These are phyloP conservation scores for Trisateles emortualis DNA, from an alignment of 2,888 invertebrate genomes.

Conservation along the genomic window DNA sequence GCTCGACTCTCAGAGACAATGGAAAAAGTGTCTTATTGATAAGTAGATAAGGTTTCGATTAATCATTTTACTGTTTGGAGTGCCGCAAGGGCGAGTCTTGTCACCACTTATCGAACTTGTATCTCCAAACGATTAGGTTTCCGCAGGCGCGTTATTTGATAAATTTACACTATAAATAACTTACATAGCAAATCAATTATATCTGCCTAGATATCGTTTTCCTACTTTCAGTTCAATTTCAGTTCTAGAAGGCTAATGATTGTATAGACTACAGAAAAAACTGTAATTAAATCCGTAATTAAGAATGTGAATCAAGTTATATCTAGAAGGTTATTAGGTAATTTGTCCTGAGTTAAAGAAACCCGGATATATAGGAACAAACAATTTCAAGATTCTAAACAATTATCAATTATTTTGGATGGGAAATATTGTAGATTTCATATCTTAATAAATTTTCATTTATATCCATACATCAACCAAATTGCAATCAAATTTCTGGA, in stretches of 20 bases:
- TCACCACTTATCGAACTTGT: conserved; percentile 29
- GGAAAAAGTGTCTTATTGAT: conserved; percentile 37
- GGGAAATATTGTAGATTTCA: no score
- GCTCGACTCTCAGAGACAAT: conserved; percentile 20
- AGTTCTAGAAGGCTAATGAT: neutral
- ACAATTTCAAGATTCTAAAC: no score
- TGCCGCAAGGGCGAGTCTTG: conserved; percentile 23
- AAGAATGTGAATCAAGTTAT: neutral
- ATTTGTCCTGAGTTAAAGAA: no score
- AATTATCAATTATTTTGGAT: no score
- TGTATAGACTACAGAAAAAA: neutral
- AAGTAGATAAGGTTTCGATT: conserved; percentile 37
- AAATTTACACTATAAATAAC: neutral
- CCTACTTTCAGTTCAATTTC: neutral
- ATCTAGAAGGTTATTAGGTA: neutral
- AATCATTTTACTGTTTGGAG: conserved; percentile 13
- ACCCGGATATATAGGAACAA: no score
- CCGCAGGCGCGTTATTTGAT: conserved; percentile 23
- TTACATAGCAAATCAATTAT: neutral
- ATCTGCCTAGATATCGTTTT: neutral
- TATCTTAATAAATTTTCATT: no score
- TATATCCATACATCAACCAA: no score
- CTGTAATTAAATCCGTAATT: neutral
- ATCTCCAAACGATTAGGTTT: conserved; percentile 29
- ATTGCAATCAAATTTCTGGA: no score